Evolutionary conservation across 2,113 vertebrate genomes (phyloP).

Genomic region (Tachuris rubrigastra): DNA sequence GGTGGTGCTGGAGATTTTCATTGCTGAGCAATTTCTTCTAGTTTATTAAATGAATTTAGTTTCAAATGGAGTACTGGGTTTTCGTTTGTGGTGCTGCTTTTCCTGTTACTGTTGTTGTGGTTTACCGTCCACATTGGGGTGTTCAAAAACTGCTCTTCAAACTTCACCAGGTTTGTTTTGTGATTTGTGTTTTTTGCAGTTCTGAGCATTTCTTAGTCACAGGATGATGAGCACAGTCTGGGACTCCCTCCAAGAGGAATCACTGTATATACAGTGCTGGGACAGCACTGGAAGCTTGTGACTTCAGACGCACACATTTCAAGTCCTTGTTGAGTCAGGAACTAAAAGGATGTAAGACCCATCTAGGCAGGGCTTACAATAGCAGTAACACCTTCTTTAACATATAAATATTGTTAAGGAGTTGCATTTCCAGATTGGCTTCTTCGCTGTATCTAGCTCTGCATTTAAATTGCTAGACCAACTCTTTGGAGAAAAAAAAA

Average conservation of each 20-base stretch:
- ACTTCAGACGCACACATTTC: not conserved
- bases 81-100: slow-evolving; percentile 71
- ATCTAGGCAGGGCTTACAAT: not conserved
- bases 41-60: slow-evolving; percentile 49
- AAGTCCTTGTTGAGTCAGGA: not conserved
- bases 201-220: not conserved
- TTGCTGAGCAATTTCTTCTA: slow-evolving; percentile 65
- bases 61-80: slow-evolving; percentile 58
- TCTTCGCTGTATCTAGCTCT: not conserved
- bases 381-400: not conserved
- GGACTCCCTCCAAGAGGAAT: not conserved
- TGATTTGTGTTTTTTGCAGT: slow-evolving; percentile 15
- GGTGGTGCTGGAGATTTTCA: slow-evolving; percentile 50
- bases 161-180: slow-evolving; percentile 19
- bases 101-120: slow-evolving; percentile 72
- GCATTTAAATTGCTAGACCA: not conserved
- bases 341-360: not conserved
- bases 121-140: slow-evolving; percentile 61
- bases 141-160: slow-evolving; percentile 56
- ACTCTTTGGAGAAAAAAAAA: too few species aligned
- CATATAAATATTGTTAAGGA: not conserved
- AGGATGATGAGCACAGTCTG: not conserved
- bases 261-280: not conserved
- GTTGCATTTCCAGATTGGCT: not conserved
- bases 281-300: not conserved